A percentile compares a stretch with the other conserved stretches of the same genome.
Conservation (phyloP, 92 coral and sea anemone genomes). For the Umimayanthus kanabou region DNA sequence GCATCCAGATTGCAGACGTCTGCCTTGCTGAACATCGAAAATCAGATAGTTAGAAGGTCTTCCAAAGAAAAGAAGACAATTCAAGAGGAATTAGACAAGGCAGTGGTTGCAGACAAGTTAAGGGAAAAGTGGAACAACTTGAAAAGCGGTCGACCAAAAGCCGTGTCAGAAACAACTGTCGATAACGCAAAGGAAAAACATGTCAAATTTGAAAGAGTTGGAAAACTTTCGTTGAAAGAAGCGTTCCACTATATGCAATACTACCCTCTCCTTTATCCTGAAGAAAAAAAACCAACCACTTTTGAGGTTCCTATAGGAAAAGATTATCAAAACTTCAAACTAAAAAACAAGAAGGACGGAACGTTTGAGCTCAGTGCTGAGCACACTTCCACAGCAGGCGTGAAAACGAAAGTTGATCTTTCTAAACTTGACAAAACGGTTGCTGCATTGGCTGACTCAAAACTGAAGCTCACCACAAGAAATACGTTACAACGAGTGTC, state of each 20-base stretch:
- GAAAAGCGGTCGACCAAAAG: background rate
- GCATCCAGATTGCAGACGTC: too few relatives aligned
- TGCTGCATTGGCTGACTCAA: background rate
- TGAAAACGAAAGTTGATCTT: slow-evolving; percentile 5
- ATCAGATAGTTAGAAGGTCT: too few relatives aligned
- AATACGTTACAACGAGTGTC: background rate
- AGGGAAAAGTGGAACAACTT: slow-evolving; percentile 16
- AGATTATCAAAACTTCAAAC: slow-evolving; percentile 33
- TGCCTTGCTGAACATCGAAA: too few relatives aligned
- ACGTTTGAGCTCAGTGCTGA: slow-evolving; percentile 14
- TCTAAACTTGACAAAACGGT: background rate
- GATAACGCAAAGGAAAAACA: slow-evolving; percentile 7
- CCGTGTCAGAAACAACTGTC: slow-evolving; percentile 14
- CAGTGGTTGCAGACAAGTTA: slow-evolving; percentile 19
- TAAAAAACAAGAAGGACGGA: slow-evolving; percentile 16
- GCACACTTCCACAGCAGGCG: background rate
- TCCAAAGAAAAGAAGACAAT: background rate
- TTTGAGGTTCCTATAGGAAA: slow-evolving; percentile 42
- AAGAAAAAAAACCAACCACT: slow-evolving; percentile 6
- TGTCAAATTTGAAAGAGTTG: slow-evolving; percentile 12
- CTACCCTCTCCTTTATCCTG: slow-evolving; percentile 14
- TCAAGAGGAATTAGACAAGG: slow-evolving; percentile 7
- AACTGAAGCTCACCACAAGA: background rate
- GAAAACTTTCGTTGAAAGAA: background rate
- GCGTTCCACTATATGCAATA: slow-evolving; percentile 3